These are phyloP conservation scores for Cantharis nigra DNA, from an alignment of 2,888 invertebrate genomes.

Conservation along the genomic window DNA sequence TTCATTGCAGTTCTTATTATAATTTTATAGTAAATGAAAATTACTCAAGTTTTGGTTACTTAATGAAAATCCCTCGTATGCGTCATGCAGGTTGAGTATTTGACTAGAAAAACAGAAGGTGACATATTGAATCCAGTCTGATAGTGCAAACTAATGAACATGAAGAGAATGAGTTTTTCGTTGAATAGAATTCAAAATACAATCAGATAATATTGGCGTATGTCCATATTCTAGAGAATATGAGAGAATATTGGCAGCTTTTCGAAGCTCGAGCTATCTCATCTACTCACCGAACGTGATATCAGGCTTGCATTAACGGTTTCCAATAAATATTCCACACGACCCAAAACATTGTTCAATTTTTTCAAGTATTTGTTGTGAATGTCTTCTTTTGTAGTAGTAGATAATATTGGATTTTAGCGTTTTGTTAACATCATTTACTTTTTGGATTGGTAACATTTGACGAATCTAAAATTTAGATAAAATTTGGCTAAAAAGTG, in stretches of 20 bases:
- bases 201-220: neutral
- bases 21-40: no score
- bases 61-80: neutral
- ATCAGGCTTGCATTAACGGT: neutral
- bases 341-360: neutral
- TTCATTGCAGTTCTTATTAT: no score
- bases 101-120: neutral
- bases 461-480: neutral
- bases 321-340: neutral
- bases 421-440: neutral
- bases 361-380: neutral
- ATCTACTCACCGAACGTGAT: neutral
- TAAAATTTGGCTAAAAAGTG: neutral
- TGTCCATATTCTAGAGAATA: neutral
- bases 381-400: neutral
- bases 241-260: neutral
- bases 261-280: neutral
- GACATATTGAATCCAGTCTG: neutral
- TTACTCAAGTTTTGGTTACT: neutral
- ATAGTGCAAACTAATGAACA: constrained; percentile 2
- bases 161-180: neutral
- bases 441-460: neutral
- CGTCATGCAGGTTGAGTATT: neutral
- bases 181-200: constrained; percentile 10
- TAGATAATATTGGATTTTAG: neutral